These are phyloP conservation scores for Potamarius usumacintae DNA, from an alignment of 2,113 vertebrate species.

Conservation along the genomic window DNA sequence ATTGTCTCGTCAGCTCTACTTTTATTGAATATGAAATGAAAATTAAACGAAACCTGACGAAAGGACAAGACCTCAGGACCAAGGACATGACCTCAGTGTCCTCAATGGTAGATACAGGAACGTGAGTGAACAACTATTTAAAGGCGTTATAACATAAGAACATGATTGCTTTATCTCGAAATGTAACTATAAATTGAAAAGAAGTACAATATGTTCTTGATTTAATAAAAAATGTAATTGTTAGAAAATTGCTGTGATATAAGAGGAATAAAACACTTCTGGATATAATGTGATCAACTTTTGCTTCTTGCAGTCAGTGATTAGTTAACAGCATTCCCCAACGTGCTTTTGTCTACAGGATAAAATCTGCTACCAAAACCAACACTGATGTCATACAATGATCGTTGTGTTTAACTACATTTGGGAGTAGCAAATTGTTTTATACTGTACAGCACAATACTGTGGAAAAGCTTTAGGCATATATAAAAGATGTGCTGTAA, in stretches of 20 bases:
- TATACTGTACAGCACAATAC: no score
- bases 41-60: no score
- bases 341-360: not conserved
- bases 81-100: no score
- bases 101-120: no score
- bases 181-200: not conserved
- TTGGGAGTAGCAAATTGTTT: no score
- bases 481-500: no score
- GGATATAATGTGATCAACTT: not conserved
- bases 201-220: not conserved
- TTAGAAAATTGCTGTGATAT: not conserved
- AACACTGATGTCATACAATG: not conserved
- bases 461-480: no score
- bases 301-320: not conserved
- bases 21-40: no score
- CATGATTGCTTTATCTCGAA: not conserved
- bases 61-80: no score
- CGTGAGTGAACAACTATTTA: not conserved
- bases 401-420: not conserved
- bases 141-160: not conserved
- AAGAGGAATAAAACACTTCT: not conserved
- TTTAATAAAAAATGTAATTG: not conserved
- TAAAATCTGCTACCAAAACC: not conserved
- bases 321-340: no score
- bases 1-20: no score